Percentiles rank a stretch among this genome's conserved stretches.
phyloP scores from a whole-genome alignment of 2,888 invertebrate genomes.

The Tetranychus truncatus region DNA sequence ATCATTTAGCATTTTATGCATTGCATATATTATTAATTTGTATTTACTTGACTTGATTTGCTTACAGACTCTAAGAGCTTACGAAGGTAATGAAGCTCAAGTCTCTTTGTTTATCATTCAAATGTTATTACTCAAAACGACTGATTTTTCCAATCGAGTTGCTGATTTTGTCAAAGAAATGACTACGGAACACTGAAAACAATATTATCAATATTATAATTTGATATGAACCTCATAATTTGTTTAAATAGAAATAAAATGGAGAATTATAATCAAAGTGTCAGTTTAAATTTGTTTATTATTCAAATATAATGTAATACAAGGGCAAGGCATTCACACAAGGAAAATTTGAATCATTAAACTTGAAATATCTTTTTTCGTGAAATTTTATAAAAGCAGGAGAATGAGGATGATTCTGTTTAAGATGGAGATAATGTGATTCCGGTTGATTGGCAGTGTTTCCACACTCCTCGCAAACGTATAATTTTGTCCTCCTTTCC shows the following conservation, averaged over 20 bases:
- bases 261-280: no score
- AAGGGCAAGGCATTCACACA: no score
- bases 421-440: slow-evolving; percentile 80
- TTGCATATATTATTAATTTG: no score
- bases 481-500: slow-evolving; percentile 90
- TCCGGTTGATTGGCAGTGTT: slow-evolving; percentile 92
- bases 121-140: slow-evolving; percentile 61
- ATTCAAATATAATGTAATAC: no score
- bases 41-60: slow-evolving; percentile 20
- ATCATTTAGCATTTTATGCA: slow-evolving; percentile 55
- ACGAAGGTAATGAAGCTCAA: slow-evolving; percentile 81
- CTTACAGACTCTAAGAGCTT: slow-evolving; percentile 42
- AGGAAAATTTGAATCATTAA: slow-evolving; percentile 46
- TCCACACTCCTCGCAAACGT: slow-evolving; percentile 98
- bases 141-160: no score
- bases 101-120: slow-evolving; percentile 87
- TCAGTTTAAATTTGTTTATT: no score
- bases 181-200: no score
- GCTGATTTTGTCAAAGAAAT: no score
- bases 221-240: no score
- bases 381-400: slow-evolving; percentile 88
- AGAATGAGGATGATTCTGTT: slow-evolving; percentile 71
- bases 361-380: slow-evolving; percentile 92
- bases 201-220: no score
- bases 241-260: no score